Base-by-base conservation (phyloP, 1,140 invertebrate genomes). In the Drosophila prosaltans region DNA sequence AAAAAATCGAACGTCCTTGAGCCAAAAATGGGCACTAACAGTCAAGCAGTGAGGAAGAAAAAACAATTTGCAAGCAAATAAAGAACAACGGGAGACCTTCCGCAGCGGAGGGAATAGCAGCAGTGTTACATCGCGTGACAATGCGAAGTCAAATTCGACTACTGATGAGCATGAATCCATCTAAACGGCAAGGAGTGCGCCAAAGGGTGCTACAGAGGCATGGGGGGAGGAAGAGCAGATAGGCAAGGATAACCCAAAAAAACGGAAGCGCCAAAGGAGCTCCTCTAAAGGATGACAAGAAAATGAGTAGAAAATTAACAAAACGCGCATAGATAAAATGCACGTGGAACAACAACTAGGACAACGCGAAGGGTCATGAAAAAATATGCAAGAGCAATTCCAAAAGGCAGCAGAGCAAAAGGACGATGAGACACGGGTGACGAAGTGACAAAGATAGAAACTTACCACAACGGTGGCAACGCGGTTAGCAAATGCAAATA, bases 281-380 rank as follows among this genome's bases (percentile, higher is more conserved):
- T 61, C 41, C 41, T n/a, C 11, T n/a, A 30, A 41, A 30, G 75
- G 74, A 78, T 72, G 82, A 84, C 82, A 76, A 69, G 68, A 81
- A 86, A 86, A 86, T 86, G 83, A 88, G 83, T 86, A 57, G 83
- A 86, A 86, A 86, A 86, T 86, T 86, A 86, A 86, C 80, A 86
- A 83, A 86, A 83, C 76, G 80, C 75, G 72, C 69, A 79, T 68
- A 76, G 83, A 82, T 80, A 85, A 74, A 83, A 32, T 80, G 81
- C 81, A 84, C 68, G 69, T 57, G 68, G 70, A 51, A 51, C 45
- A 51, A 51, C 45, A 51, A 51, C 45, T 26, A 9, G 45, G 73
- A 43, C 58, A 54, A 61, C 68, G 72, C 43, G 3, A 48, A 61
- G 55, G 16, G 43, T 21, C 1, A 10, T 28, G 24, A 11, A 26